phyloP scores from a whole-genome alignment of 2,888 invertebrate species.

The Tryphoninae sp. region DNA sequence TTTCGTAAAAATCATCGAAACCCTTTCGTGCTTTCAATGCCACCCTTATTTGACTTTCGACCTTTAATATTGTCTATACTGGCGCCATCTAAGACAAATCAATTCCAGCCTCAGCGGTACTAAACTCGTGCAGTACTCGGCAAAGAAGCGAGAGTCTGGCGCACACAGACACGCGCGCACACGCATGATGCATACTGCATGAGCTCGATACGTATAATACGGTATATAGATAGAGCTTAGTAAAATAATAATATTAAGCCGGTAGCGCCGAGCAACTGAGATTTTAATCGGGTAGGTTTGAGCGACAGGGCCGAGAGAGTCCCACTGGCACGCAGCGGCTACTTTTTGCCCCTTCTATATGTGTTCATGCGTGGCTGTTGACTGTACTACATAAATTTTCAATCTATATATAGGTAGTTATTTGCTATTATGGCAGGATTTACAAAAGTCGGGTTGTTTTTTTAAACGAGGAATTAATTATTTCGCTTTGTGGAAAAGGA shows the following conservation, averaged over 20 bases:
- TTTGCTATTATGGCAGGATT: constrained; percentile 6
- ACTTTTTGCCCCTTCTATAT: background rate
- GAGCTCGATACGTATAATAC: constrained; percentile 25
- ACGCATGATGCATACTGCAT: constrained; percentile 24
- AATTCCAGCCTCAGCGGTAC: background rate
- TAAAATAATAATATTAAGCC: constrained; percentile 77
- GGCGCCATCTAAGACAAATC: background rate
- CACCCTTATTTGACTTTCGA: background rate
- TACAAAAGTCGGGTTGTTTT: too few relatives aligned
- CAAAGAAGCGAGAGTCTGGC: background rate
- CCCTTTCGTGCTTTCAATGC: background rate
- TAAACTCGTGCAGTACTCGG: background rate
- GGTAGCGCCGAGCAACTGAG: constrained; percentile 65
- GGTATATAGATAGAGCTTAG: constrained; percentile 64
- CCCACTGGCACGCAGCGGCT: constrained; percentile 72
- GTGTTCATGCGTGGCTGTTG: background rate
- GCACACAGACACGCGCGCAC: background rate
- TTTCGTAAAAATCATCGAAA: constrained; percentile 4
- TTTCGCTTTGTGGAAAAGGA: too few relatives aligned
- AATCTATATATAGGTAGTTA: background rate
- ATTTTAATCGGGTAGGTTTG: constrained; percentile 76
- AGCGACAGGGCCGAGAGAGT: constrained; percentile 69
- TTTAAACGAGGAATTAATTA: too few relatives aligned
- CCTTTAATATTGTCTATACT: background rate
- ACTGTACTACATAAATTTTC: too few relatives aligned